These are phyloP conservation scores for Poecilobothrus nobilitatus DNA, from an alignment of 2,888 invertebrate genomes.

Conservation along the genomic window DNA sequence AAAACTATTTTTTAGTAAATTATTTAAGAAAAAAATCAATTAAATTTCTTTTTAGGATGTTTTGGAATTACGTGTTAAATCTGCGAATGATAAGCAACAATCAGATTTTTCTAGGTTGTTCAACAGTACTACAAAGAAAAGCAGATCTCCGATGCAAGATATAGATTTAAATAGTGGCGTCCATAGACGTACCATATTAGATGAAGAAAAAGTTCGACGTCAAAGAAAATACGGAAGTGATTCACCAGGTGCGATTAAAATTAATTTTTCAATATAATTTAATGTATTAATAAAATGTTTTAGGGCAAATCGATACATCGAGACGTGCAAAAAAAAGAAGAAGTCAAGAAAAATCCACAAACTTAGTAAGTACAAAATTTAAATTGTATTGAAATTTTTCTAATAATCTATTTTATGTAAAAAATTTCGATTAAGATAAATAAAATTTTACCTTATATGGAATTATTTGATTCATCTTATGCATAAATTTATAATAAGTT, in stretches of 20 bases:
- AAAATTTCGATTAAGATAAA: too few species aligned
- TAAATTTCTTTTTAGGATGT: conserved; percentile 40
- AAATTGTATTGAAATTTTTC: too few species aligned
- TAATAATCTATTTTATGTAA: too few species aligned
- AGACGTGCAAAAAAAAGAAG: conserved; percentile 52
- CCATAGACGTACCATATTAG: conserved; percentile 37
- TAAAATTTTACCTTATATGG: too few species aligned
- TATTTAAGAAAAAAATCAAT: background rate
- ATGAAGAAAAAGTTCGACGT: conserved; percentile 40
- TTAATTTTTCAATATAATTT: background rate
- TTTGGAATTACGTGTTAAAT: conserved; percentile 40
- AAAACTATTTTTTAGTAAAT: conserved; percentile 28
- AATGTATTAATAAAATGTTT: conserved; percentile 1
- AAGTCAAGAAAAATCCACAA: conserved; percentile 52
- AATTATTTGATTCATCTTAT: too few species aligned
- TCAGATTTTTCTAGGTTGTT: conserved; percentile 41
- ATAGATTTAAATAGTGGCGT: conserved; percentile 34
- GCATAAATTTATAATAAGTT: too few species aligned
- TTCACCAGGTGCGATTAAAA: conserved; percentile 13
- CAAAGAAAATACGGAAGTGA: conserved; percentile 34
- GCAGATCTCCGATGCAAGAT: conserved; percentile 41
- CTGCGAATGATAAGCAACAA: conserved; percentile 37
- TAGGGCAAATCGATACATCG: conserved; percentile 42
- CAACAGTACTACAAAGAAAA: conserved; percentile 35
- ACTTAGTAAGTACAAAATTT: conserved; percentile 51